phyloP scores from a whole-genome alignment of 2,888 invertebrate genomes.

The Tanypteryx hageni region DNA sequence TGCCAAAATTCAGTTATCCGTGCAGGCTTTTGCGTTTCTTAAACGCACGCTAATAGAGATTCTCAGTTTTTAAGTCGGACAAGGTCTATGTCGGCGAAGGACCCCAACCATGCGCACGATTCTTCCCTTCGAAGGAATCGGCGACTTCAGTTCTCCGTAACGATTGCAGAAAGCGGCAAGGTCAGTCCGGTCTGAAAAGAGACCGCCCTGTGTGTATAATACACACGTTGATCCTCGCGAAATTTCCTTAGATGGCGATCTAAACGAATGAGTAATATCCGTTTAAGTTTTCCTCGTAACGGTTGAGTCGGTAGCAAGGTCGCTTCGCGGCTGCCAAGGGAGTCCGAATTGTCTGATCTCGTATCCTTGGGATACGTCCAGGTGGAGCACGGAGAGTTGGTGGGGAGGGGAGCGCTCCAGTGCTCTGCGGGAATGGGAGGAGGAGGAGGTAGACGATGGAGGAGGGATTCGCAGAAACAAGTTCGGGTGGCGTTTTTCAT shows the following conservation, averaged over 20 bases:
- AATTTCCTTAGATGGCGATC: neutral
- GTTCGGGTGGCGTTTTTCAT: no score
- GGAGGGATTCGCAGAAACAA: no score
- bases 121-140: no score
- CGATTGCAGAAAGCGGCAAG: neutral
- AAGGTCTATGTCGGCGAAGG: no score
- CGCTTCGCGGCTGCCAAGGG: neutral
- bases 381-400: neutral
- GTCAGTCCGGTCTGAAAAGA: neutral
- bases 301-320: neutral
- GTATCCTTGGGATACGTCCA: neutral
- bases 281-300: neutral
- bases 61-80: no score
- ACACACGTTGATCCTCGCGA: neutral
- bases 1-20: no score
- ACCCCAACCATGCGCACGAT: no score
- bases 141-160: neutral
- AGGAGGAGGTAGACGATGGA: no score
- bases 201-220: neutral
- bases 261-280: slow-evolving; percentile 27
- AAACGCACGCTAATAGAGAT: no score
- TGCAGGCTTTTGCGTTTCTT: no score
- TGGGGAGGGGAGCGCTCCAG: no score
- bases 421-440: no score
- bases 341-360: neutral